These are phyloP conservation scores for Myotis yumanensis DNA, from an alignment of 2,113 vertebrate genomes.

Conservation along the genomic window DNA sequence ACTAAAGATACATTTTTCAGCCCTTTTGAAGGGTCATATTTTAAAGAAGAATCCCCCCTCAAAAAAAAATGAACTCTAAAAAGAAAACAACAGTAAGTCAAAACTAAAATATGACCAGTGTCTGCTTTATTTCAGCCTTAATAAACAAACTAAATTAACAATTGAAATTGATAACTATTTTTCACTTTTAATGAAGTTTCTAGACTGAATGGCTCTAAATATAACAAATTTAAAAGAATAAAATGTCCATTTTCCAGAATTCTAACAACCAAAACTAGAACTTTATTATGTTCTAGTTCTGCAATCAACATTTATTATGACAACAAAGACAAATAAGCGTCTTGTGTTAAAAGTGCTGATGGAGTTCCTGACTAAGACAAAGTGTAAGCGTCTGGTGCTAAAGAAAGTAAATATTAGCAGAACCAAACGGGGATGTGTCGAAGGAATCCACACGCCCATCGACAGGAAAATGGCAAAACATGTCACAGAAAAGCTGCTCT, in stretches of 20 bases:
- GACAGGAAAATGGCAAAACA: background rate
- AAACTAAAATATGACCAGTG: background rate
- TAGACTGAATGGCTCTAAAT: background rate
- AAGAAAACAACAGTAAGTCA: background rate
- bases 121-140: background rate
- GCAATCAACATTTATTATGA: background rate
- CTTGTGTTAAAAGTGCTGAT: background rate
- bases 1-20: background rate
- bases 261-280: background rate
- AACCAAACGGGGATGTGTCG: background rate
- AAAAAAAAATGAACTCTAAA: background rate
- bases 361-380: background rate
- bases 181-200: slow-evolving; percentile 21
- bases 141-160: background rate
- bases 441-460: background rate
- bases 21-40: background rate
- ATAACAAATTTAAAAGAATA: background rate
- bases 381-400: background rate
- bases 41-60: slow-evolving; percentile 6
- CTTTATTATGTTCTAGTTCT: background rate
- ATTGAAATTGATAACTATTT: background rate
- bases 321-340: background rate
- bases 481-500: background rate
- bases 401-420: background rate
- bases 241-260: background rate